These are phyloP conservation scores for Battus philenor DNA, from an alignment of 1,140 invertebrate genomes.

Conservation along the genomic window DNA sequence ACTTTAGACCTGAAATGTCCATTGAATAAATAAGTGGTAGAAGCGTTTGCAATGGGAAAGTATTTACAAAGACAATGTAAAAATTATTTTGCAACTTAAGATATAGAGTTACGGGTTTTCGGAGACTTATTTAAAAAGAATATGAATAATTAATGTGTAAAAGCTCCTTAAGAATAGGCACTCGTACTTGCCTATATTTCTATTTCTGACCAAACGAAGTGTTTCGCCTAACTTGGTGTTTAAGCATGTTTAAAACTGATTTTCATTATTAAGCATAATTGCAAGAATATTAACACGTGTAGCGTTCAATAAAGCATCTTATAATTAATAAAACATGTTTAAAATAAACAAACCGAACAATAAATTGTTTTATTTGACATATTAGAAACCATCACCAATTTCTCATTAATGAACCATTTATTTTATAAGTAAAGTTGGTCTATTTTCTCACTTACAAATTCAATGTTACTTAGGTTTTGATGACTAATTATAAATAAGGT, in stretches of 20 bases:
- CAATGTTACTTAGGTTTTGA: no score
- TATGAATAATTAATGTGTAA: no score
- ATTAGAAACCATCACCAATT: not conserved
- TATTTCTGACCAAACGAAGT: slow-evolving; percentile 5
- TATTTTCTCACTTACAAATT: not conserved
- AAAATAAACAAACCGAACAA: slow-evolving; percentile 29
- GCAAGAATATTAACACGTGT: slow-evolving; percentile 20
- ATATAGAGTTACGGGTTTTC: no score
- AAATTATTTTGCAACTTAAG: no score
- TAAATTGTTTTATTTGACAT: not conserved
- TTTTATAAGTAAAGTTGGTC: not conserved
- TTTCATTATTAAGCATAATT: slow-evolving; percentile 4
- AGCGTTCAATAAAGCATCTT: slow-evolving; percentile 30
- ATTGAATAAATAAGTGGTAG: no score
- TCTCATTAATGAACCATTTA: not conserved
- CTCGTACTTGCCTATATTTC: not conserved
- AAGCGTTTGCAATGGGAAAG: no score
- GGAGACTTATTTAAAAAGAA: no score
- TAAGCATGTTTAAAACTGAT: slow-evolving; percentile 15
- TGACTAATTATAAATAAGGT: no score
- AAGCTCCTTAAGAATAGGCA: no score
- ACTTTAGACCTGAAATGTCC: no score
- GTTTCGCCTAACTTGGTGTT: slow-evolving; percentile 13
- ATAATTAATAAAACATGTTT: slow-evolving; percentile 41
- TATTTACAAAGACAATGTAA: no score